These are phyloP conservation scores for Antennarius maculatus DNA, from an alignment of 2,797 vertebrate species.

Conservation along the genomic window DNA sequence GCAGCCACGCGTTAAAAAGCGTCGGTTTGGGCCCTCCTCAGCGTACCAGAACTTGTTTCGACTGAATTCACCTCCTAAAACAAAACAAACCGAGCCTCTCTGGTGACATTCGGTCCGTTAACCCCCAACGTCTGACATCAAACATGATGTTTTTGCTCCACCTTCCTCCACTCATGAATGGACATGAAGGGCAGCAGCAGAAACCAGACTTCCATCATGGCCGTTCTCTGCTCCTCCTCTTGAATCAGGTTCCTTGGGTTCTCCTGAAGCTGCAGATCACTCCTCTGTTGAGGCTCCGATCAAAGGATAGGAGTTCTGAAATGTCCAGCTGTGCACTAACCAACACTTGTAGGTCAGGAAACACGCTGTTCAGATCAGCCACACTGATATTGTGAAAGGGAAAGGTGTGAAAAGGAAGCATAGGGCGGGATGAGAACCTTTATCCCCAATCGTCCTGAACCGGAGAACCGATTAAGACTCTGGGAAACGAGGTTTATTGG, in stretches of 20 bases:
- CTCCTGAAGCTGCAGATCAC: not conserved
- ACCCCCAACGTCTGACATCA: not conserved
- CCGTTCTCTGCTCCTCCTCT: too few relatives aligned
- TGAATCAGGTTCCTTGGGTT: conserved; percentile 20
- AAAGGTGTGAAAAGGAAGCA: conserved; percentile 10
- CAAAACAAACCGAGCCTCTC: not conserved
- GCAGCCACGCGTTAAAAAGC: conserved; percentile 13
- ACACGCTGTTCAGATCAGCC: not conserved
- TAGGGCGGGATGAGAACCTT: not conserved
- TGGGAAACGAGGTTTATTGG: not conserved
- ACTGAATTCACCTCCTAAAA: conserved; percentile 20
- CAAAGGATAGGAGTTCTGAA: conserved; percentile 1
- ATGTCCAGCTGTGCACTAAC: not conserved
- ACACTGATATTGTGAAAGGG: not conserved
- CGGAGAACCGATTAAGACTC: conserved; percentile 13
- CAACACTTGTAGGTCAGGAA: not conserved
- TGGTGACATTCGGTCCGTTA: not conserved
- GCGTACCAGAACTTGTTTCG: conserved; percentile 1
- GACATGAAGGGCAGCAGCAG: conserved; percentile 12
- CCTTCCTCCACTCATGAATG: conserved; percentile 3
- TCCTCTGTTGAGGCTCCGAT: not conserved
- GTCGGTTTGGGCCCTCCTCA: conserved; percentile 4
- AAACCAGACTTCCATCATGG: too few relatives aligned
- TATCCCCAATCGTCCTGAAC: not conserved
- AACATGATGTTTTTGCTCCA: conserved; percentile 7